These are phyloP conservation scores for Bombus soroeensis DNA, from an alignment of 1,140 invertebrate genomes.

Conservation along the genomic window DNA sequence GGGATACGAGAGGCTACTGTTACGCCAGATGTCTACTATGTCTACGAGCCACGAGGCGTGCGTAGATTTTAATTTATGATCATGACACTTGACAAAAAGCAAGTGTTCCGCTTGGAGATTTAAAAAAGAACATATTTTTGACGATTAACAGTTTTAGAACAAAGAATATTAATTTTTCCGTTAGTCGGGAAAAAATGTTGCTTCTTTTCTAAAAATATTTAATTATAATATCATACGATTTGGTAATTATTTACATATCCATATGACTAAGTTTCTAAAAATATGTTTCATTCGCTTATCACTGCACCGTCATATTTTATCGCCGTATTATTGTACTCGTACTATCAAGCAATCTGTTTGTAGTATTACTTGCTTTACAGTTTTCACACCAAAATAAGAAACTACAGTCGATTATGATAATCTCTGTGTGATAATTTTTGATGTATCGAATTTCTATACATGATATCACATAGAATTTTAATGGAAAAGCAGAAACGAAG, in stretches of 20 bases:
- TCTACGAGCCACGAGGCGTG: slow-evolving; percentile 35
- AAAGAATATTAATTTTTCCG: no score
- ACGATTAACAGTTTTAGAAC: neutral
- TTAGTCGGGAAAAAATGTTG: no score
- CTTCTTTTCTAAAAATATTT: no score
- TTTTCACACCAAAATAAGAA: no score
- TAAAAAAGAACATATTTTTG: neutral
- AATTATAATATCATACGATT: no score
- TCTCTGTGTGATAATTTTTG: neutral
- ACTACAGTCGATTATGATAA: neutral
- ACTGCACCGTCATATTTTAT: neutral
- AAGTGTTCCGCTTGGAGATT: neutral
- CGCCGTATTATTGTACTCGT: no score
- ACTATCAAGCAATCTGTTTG: no score
- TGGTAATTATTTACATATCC: neutral
- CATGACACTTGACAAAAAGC: slow-evolving; percentile 39
- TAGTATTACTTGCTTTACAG: no score
- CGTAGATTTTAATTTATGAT: slow-evolving; percentile 40
- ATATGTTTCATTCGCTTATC: neutral
- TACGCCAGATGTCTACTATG: slow-evolving; percentile 61
- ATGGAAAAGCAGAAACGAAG: neutral
- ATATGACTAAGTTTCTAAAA: no score
- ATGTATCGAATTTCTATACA: neutral
- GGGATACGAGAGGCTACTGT: slow-evolving; percentile 50
- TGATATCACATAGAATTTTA: neutral